Conservation (phyloP, 2,888 invertebrate species). For the Tetanocera ferruginea region DNA sequence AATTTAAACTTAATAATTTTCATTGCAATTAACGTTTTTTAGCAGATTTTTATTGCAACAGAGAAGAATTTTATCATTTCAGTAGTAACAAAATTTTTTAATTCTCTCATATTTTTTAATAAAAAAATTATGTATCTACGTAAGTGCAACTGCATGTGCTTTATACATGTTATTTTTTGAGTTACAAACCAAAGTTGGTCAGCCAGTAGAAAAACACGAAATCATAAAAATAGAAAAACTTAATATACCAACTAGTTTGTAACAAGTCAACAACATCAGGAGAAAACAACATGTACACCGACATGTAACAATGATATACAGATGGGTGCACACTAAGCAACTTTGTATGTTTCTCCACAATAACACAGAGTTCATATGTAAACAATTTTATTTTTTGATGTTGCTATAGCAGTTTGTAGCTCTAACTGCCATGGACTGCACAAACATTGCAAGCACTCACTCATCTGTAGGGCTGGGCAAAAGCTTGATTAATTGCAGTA, state of each 20-base stretch:
- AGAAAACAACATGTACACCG: not conserved
- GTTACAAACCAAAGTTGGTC: slow-evolving; percentile 2
- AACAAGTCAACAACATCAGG: not conserved
- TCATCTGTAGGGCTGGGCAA: not conserved
- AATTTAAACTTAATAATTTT: too few relatives aligned
- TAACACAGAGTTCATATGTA: not conserved
- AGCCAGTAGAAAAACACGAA: not conserved
- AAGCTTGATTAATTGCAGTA: slow-evolving; percentile 14
- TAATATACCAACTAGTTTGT: not conserved
- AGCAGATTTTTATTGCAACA: too few relatives aligned
- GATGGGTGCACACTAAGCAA: too few relatives aligned
- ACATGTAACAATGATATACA: not conserved
- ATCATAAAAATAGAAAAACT: not conserved
- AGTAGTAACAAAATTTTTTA: too few relatives aligned
- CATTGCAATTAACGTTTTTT: too few relatives aligned
- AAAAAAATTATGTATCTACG: too few relatives aligned
- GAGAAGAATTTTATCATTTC: too few relatives aligned
- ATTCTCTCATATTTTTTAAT: too few relatives aligned
- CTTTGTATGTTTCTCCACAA: not conserved
- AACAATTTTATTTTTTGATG: not conserved
- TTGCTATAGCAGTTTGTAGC: not conserved
- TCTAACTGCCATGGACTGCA: not conserved
- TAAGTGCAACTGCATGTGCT: too few relatives aligned
- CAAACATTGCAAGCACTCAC: not conserved
- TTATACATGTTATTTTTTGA: not conserved